A percentile compares a stretch with the other conserved stretches of the same genome.
These are phyloP conservation scores for Cyanocitta stelleri DNA, from an alignment of 2,113 vertebrate genomes.

Conservation along the genomic window DNA sequence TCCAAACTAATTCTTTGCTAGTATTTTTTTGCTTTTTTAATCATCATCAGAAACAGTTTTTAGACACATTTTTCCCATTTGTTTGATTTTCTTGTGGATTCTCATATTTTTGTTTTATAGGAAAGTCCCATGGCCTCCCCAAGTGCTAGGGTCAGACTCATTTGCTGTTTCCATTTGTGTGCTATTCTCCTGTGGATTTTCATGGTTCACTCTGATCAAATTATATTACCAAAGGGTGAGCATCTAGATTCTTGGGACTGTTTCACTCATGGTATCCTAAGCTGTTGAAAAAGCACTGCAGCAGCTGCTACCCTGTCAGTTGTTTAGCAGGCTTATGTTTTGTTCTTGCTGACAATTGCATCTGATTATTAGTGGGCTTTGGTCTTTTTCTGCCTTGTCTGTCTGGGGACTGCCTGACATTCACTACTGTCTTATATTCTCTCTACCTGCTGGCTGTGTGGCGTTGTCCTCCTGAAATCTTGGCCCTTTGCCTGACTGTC, in stretches of 20 bases:
- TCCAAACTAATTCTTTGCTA: conserved; percentile 79
- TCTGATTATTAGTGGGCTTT: conserved; percentile 23
- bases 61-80: conserved; percentile 72
- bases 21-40: conserved; percentile 72
- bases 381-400: conserved; percentile 24
- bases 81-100: conserved; percentile 78
- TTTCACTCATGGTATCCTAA: conserved; percentile 44
- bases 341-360: not conserved
- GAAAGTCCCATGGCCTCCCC: conserved; percentile 67
- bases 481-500: conserved; percentile 50
- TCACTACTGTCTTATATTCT: conserved; percentile 34
- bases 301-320: conserved; percentile 11
- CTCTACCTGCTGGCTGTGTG: conserved; percentile 57
- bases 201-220: conserved; percentile 63
- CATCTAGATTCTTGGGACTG: conserved; percentile 58
- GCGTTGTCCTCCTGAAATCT: conserved; percentile 30
- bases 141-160: conserved; percentile 70
- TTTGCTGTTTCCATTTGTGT: conserved; percentile 77
- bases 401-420: conserved; percentile 25
- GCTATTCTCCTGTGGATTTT: conserved; percentile 72
- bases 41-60: conserved; percentile 70
- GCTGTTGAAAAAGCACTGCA: conserved; percentile 49
- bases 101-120: conserved; percentile 74
- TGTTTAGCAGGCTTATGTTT: conserved; percentile 39
- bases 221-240: conserved; percentile 62